Base-by-base conservation (phyloP, 2,888 invertebrate genomes). In the Theristus sp. region DNA sequence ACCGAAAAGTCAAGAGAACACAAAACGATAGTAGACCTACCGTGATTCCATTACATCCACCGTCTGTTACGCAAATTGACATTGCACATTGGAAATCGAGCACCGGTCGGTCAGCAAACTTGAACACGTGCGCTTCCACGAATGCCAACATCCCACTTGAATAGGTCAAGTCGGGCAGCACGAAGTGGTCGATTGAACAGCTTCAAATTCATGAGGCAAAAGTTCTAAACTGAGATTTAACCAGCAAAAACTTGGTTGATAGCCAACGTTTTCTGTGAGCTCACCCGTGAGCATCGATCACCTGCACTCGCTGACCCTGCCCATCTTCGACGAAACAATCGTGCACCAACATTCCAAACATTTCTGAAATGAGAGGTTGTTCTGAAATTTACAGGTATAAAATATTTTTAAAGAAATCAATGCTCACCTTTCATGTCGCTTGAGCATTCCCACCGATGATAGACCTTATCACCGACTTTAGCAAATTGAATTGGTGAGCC, bases 301-400 rank as follows among this genome's bases (percentile, higher is more conserved):
- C 66, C 54, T 62, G 57, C n/a, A 65, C 66, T 30, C 64, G 61
- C 25, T 67, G 65, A 6, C 68, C 68, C n/a, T 65, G 63, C 13
- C 69, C 71, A 57, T 71, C 70, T 56, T 69, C 69, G 20, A 69
- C 68, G 57, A 61, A 69, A 60, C 71, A 71, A 47, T 67, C 66
- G 58, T 71, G 70, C 1, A 71, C 70, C 17, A 70, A 60, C 62
- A 69, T 62, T n/a, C 59, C 62, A 52, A 60, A 65, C 49, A 57
- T 58, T 3, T 58, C 65, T 63, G 59, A 56, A 65, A 60, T 0
- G 60, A 53, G 13, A 24, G 55, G 0, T 65, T 65, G 31, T 61
- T 55, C 6, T 54, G 53, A 22, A 59, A 26, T 46, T 59, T 49
- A 22, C 52, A 30, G 24, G 3, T 27, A 22, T 20, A 29, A 29